phyloP scores from a whole-genome alignment of 2,888 invertebrate species.

The Xestia xanthographa region DNA sequence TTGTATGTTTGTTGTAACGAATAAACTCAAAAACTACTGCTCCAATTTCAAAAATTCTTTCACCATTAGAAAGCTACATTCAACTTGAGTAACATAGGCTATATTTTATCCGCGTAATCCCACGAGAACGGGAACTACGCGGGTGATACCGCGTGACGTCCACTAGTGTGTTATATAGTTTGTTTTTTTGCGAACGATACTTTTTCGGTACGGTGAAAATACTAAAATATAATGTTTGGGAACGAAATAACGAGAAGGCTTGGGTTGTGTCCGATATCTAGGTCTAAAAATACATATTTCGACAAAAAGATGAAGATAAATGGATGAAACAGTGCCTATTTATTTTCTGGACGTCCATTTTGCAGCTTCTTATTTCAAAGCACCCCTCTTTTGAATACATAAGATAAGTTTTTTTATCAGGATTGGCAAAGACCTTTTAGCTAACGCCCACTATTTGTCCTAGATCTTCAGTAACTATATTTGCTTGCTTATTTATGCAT shows the following conservation, averaged over 20 bases:
- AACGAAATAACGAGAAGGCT: constrained; percentile 3
- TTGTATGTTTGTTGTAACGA: too few relatives aligned
- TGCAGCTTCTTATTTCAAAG: constrained; percentile 16
- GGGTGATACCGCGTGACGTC: too few relatives aligned
- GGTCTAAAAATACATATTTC: neutral
- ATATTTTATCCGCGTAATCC: too few relatives aligned
- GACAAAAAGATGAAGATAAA: neutral
- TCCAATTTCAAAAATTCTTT: too few relatives aligned
- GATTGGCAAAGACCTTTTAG: too few relatives aligned
- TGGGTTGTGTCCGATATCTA: constrained; percentile 4
- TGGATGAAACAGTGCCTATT: neutral
- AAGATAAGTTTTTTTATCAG: neutral
- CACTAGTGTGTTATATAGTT: constrained; percentile 6
- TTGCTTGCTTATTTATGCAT: neutral
- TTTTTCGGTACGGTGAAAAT: neutral
- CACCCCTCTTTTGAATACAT: constrained; percentile 4
- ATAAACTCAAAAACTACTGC: too few relatives aligned
- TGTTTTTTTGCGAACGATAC: constrained; percentile 13
- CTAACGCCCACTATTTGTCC: too few relatives aligned
- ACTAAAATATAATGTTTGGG: constrained; percentile 16
- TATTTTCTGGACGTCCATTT: neutral
- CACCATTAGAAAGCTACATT: too few relatives aligned
- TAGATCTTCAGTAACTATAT: neutral
- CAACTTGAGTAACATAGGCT: too few relatives aligned
- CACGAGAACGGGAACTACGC: too few relatives aligned